Conservation (phyloP, 1,140 invertebrate genomes). For the Harpegnathos saltator region DNA sequence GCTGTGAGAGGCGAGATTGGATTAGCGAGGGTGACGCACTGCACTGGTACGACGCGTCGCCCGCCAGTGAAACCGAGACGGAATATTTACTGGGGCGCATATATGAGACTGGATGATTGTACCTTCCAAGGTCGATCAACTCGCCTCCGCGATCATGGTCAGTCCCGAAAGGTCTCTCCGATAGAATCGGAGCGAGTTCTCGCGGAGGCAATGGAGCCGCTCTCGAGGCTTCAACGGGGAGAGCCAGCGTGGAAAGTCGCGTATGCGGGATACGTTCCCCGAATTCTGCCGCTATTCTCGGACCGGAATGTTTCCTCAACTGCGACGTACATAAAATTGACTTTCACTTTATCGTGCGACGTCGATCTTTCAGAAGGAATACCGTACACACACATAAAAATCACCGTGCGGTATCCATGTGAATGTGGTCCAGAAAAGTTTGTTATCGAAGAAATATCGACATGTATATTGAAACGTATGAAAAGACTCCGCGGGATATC, state of each 20-base stretch:
- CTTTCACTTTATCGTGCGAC: not conserved
- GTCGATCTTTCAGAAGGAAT: not conserved
- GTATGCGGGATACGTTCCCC: not conserved
- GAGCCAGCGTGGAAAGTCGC: not conserved
- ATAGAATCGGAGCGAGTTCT: slow-evolving; percentile 10
- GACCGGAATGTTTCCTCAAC: not conserved
- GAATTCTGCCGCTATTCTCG: not conserved
- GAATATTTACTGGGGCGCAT: slow-evolving; percentile 44
- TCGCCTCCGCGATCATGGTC: slow-evolving; percentile 56
- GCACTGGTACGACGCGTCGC: too few species aligned
- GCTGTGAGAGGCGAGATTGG: too few species aligned
- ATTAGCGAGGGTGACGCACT: too few species aligned
- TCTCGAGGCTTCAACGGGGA: not conserved
- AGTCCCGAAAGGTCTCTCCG: slow-evolving; percentile 26
- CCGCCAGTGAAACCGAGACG: too few species aligned
- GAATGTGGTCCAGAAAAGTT: not conserved
- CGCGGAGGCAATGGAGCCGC: not conserved
- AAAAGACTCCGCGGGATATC: too few species aligned
- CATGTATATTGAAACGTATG: too few species aligned
- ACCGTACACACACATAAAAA: not conserved
- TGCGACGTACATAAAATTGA: not conserved
- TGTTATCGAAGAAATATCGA: too few species aligned
- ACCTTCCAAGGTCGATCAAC: slow-evolving; percentile 56
- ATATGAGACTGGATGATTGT: not conserved
- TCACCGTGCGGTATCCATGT: not conserved